phyloP scores from a whole-genome alignment of 1,140 invertebrate species.

The Neotoxoptera formosana region DNA sequence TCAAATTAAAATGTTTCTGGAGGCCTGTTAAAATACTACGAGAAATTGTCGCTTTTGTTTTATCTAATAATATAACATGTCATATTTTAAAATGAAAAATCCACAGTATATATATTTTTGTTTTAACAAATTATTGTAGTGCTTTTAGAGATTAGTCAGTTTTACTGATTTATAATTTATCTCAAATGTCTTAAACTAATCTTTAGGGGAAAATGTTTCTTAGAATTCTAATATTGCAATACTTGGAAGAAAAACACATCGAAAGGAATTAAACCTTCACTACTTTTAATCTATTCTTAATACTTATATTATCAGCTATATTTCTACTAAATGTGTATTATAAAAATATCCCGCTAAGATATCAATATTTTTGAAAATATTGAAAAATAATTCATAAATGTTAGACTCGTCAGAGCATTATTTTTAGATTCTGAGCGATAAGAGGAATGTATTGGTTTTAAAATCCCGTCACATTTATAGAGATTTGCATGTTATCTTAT shows the following conservation, averaged over 20 bases:
- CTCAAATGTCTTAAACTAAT: neutral
- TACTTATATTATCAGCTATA: neutral
- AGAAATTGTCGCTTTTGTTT: neutral
- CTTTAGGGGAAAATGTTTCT: neutral
- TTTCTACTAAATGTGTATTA: neutral
- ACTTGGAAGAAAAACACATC: neutral
- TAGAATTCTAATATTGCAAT: neutral
- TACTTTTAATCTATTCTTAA: neutral
- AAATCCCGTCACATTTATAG: no score
- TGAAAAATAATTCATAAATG: neutral
- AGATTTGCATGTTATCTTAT: no score
- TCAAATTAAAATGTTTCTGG: no score
- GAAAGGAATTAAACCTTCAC: neutral
- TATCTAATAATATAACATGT: neutral
- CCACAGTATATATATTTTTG: neutral
- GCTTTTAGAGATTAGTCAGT: neutral
- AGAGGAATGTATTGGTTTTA: no score
- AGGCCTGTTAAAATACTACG: no score
- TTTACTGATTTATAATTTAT: conserved; percentile 7
- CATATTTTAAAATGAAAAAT: neutral
- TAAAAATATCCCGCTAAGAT: neutral
- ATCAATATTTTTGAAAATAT: neutral
- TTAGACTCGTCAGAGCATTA: no score
- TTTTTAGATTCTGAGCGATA: neutral
- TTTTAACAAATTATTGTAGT: neutral